phyloP scores from a whole-genome alignment of 2,888 invertebrate species.

The Brachylomia viminalis region DNA sequence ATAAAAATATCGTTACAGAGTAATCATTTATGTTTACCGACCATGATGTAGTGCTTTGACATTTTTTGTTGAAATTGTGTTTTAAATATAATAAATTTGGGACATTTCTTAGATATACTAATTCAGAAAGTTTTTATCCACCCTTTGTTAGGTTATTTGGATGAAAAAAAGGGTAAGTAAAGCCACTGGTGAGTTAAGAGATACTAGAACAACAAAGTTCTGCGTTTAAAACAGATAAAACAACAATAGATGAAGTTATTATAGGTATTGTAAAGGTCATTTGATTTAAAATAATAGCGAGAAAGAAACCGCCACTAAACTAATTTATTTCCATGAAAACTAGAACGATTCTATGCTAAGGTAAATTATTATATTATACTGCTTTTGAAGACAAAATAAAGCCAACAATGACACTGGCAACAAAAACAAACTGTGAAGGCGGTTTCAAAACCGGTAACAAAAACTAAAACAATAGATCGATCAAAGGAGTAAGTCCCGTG shows the following conservation, averaged over 20 bases:
- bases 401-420: conserved; percentile 1
- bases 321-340: background rate
- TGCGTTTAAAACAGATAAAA: background rate
- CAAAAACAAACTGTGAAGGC: conserved; percentile 26
- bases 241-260: conserved; percentile 4
- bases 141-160: background rate
- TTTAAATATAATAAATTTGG: background rate
- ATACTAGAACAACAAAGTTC: background rate
- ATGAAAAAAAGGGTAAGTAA: background rate
- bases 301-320: background rate
- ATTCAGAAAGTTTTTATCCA: background rate
- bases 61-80: background rate
- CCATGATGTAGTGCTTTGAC: background rate
- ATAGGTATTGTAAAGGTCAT: background rate
- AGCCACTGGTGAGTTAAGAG: background rate
- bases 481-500: conserved; percentile 42
- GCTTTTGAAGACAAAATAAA: conserved; percentile 3
- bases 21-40: conserved; percentile 21
- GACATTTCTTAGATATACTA: background rate
- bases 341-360: background rate
- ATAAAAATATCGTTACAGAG: conserved; percentile 13
- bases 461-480: conserved; percentile 47
- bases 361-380: conserved; percentile 23
- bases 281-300: conserved; percentile 1
- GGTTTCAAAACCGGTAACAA: conserved; percentile 27